Evolutionary conservation across 2,797 vertebrate species (phyloP).

Genomic region (Coreius guichenoti): DNA sequence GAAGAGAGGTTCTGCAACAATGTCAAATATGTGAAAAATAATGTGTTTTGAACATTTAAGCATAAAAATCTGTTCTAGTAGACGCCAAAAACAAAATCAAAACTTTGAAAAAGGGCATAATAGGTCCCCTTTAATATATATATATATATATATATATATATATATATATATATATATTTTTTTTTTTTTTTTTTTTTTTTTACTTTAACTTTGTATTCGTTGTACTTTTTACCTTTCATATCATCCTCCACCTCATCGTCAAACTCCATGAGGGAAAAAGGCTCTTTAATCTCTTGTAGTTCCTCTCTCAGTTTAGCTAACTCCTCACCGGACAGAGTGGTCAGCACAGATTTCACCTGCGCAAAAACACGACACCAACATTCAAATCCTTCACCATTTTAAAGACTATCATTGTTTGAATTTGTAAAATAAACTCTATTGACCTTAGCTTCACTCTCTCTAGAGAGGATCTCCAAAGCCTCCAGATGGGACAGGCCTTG

Average conservation of each 20-base stretch:
- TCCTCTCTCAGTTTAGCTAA: constrained; percentile 80
- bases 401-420: background rate
- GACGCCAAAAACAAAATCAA: background rate
- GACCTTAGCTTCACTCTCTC: constrained; percentile 95
- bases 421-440: background rate
- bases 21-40: background rate
- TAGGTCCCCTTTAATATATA: background rate
- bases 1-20: background rate
- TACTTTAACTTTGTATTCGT: background rate
- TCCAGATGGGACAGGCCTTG: constrained; percentile 97
- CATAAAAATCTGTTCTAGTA: background rate
- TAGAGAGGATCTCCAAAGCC: constrained; percentile 95
- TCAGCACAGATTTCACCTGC: constrained; percentile 89
- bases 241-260: constrained; percentile 92
- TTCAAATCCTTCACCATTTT: background rate
- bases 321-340: constrained; percentile 87
- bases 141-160: too few relatives aligned
- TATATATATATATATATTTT: background rate
- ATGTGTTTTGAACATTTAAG: too few relatives aligned
- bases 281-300: constrained; percentile 85
- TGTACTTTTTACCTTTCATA: constrained; percentile 78
- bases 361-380: background rate
- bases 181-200: too few relatives aligned
- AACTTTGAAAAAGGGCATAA: background rate
- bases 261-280: constrained; percentile 92